Conservation (phyloP, 2,888 invertebrate genomes). For the Brachypterus glaber region DNA sequence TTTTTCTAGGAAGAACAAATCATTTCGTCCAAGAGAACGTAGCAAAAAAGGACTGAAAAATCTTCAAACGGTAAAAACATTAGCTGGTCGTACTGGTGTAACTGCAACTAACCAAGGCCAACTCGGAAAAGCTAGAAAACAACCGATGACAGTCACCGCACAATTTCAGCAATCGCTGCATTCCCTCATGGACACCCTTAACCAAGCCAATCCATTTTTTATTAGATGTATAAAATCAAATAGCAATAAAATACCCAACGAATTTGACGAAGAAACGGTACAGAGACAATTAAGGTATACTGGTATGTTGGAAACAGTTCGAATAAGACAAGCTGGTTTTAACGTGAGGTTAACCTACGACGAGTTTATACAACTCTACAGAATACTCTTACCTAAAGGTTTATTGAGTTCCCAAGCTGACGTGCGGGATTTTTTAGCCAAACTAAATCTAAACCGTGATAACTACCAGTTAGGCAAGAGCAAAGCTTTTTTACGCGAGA, state of each 20-base stretch:
- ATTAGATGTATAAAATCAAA: conserved; percentile 94
- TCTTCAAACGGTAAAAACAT: conserved; percentile 82
- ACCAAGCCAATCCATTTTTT: conserved; percentile 80
- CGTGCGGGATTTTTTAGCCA: conserved; percentile 73
- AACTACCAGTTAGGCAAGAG: conserved; percentile 83
- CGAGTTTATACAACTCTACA: conserved; percentile 87
- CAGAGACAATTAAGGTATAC: conserved; percentile 86
- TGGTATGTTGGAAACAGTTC: conserved; percentile 93
- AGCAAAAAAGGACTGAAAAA: conserved; percentile 83
- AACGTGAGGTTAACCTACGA: conserved; percentile 89
- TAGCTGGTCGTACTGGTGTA: conserved; percentile 65
- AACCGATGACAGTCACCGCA: conserved; percentile 86
- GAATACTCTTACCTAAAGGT: conserved; percentile 83
- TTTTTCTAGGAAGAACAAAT: conserved; percentile 76
- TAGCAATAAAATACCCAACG: conserved; percentile 79
- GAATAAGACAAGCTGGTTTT: conserved; percentile 91
- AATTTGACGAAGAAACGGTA: conserved; percentile 89
- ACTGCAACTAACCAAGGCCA: conserved; percentile 45
- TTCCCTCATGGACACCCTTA: conserved; percentile 86
- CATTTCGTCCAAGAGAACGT: conserved; percentile 77
- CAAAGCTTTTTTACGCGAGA: conserved; percentile 90
- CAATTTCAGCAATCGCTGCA: conserved; percentile 92
- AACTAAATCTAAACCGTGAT: conserved; percentile 74
- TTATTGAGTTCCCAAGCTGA: conserved; percentile 77
- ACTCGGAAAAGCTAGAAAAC: conserved; percentile 62